Conservation (phyloP, 2,888 invertebrate genomes). For the Tuberolachnus salignus region DNA sequence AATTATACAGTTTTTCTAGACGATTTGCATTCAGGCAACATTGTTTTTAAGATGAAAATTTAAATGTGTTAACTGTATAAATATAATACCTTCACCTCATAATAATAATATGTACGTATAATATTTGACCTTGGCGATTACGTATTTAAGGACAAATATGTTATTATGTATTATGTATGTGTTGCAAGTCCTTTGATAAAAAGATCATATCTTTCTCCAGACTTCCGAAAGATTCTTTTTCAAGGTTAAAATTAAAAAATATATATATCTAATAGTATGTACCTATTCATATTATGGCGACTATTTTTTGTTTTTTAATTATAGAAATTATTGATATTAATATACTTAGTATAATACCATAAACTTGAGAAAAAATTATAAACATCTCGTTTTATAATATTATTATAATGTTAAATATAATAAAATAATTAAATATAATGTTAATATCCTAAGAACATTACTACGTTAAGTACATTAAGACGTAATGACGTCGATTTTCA, state of each 20-base stretch:
- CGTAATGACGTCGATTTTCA: too few relatives aligned
- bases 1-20: not conserved
- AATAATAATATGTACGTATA: not conserved
- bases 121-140: conserved; percentile 3
- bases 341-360: not conserved
- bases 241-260: conserved; percentile 15
- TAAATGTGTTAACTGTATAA: conserved; percentile 12
- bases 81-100: conserved; percentile 43
- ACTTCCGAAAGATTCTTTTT: conserved; percentile 50
- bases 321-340: not conserved
- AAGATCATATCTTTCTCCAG: conserved; percentile 39
- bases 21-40: not conserved
- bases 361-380: conserved; percentile 7
- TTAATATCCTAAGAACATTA: too few relatives aligned
- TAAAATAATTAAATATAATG: too few relatives aligned
- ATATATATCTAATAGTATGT: conserved; percentile 1
- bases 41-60: conserved; percentile 22
- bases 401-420: too few relatives aligned
- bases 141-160: conserved; percentile 41
- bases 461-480: too few relatives aligned
- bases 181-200: not conserved
- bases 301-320: not conserved
- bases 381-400: not conserved
- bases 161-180: conserved; percentile 14
- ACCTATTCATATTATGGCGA: too few relatives aligned